These are phyloP conservation scores for Catocala fraxini DNA, from an alignment of 2,888 invertebrate species.

Conservation along the genomic window DNA sequence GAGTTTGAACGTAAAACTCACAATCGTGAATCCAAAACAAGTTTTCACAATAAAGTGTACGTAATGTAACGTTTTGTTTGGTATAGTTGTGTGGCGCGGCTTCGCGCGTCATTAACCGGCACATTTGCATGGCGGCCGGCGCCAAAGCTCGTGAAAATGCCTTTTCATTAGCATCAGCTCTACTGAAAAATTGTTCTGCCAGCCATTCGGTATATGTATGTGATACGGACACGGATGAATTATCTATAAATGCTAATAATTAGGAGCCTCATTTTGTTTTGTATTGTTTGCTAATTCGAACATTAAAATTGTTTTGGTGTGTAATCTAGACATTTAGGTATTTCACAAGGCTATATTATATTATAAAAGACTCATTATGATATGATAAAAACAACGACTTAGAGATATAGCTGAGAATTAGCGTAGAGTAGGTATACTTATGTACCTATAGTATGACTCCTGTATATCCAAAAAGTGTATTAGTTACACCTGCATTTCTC, in stretches of 20 bases:
- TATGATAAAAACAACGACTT: too few species aligned
- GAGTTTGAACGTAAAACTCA: background rate
- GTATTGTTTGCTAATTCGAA: constrained; percentile 20
- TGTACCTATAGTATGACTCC: too few species aligned
- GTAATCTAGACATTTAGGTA: too few species aligned
- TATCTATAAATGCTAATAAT: constrained; percentile 36
- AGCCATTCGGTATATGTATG: constrained; percentile 59
- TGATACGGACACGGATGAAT: constrained; percentile 48
- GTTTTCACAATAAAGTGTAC: constrained; percentile 52
- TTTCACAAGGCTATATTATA: background rate
- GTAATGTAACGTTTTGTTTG: constrained; percentile 55
- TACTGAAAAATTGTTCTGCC: constrained; percentile 81
- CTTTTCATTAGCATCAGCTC: constrained; percentile 85
- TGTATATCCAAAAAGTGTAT: too few species aligned
- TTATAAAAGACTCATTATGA: background rate
- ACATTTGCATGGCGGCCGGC: constrained; percentile 83
- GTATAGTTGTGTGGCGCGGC: constrained; percentile 69
- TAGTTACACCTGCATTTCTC: too few species aligned
- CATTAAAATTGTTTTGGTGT: constrained; percentile 5
- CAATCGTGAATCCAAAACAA: constrained; percentile 21
- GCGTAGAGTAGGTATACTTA: too few species aligned
- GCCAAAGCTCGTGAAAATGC: constrained; percentile 86
- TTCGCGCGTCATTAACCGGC: constrained; percentile 81
- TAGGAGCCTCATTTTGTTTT: constrained; percentile 14
- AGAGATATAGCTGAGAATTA: too few species aligned